Evolutionary conservation across 2,888 invertebrate genomes (phyloP), one percentile per base, ranked within the genome.

Genomic region (Polietes domitor): DNA sequence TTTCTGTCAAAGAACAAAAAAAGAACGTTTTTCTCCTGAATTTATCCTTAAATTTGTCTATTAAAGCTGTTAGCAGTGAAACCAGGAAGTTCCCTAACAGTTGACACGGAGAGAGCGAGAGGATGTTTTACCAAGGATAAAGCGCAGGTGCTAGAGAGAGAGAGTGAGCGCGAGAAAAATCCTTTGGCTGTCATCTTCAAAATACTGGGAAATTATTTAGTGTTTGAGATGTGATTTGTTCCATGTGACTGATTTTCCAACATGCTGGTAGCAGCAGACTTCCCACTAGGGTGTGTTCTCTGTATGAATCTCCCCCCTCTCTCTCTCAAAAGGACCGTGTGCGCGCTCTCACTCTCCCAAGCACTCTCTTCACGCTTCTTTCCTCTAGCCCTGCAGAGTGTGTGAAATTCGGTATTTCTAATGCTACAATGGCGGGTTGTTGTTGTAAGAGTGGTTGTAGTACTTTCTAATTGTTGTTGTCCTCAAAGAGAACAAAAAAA

Each of bases 271-370:
- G 55, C 37, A 68, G 43, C 37, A 32, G 73, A 80, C 75, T 58
- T 78, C 76, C 76, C 80, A 85, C 65, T 58, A 85, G 85, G 85
- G 85, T 85, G 85, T 85, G 85, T 85, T 85, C 83, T 76, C 72
- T 63, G 58, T 63, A 41, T 82, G 7, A 77, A 79, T 84, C 58
- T 73, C 63, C 47, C 76, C 53, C 76, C n/a, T n/a, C n/a, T n/a
- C n/a, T n/a, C n/a, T n/a, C n/a, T n/a, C n/a, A n/a, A n/a, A n/a
- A n/a, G 53, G 26, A 58, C 12, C 10, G 53, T 53, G 53, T 21
- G 19, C 53, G 24, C 9, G 53, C 53, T 53, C 53, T 53, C 21
- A 17, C 41, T 43, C 79, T 37, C 50, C 28, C 24, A n/a, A n/a
- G n/a, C n/a, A 12, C 15, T 26, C 71, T 78, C 71, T 32, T 7